Conservation (phyloP, 2,888 invertebrate species). For the Harpagoxenus sublaevis region DNA sequence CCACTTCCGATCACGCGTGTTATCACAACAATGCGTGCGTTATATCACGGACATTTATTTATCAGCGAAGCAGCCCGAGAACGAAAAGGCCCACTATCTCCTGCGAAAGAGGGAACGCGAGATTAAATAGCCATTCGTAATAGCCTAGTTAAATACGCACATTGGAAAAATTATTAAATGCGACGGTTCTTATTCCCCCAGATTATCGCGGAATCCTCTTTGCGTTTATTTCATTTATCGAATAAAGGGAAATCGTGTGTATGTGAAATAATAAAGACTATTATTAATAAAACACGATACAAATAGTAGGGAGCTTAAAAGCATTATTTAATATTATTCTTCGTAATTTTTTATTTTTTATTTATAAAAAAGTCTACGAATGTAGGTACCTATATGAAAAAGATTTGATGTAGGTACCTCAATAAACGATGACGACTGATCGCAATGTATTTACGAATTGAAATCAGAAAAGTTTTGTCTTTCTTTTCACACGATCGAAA, state of each 20-base stretch:
- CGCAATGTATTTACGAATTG: conserved; percentile 1
- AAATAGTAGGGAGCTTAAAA: not conserved
- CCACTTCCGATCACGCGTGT: conserved; percentile 50
- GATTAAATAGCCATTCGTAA: conserved; percentile 37
- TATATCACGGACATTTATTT: conserved; percentile 49
- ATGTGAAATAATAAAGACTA: conserved; percentile 23
- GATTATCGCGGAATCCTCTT: conserved; percentile 48
- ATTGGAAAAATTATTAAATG: conserved; percentile 36
- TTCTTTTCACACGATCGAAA: not conserved
- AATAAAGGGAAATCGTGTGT: conserved; percentile 26
- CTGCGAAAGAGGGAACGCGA: not conserved
- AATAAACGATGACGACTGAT: not conserved
- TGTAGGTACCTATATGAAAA: not conserved
- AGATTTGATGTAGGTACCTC: not conserved
- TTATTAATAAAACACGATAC: conserved; percentile 22
- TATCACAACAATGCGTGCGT: conserved; percentile 61
- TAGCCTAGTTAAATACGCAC: conserved; percentile 19
- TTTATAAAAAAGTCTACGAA: not conserved
- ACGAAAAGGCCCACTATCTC: not conserved
- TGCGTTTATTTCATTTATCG: conserved; percentile 44
- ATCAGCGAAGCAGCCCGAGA: not conserved
- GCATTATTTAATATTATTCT: conserved; percentile 8
- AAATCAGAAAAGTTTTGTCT: conserved; percentile 9
- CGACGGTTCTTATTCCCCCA: not conserved
- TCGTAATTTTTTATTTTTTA: not conserved